Percentiles rank a stretch among this genome's conserved stretches.
These are phyloP conservation scores for Calosoma granatense DNA, from an alignment of 1,140 invertebrate species.

Conservation along the genomic window DNA sequence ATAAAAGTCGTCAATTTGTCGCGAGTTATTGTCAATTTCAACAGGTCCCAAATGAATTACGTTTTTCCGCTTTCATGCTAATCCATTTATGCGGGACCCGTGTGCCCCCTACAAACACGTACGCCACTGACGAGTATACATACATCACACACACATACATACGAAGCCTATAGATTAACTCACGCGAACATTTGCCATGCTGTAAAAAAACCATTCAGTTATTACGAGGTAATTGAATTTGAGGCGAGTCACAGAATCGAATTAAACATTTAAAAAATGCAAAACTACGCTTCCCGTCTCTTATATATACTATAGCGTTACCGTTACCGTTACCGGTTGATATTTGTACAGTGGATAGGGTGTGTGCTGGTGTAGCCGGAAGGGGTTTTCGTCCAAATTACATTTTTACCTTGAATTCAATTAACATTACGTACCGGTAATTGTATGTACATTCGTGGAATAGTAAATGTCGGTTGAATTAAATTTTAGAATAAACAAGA, in stretches of 20 bases:
- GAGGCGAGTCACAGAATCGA: background rate
- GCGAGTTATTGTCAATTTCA: conserved; percentile 9
- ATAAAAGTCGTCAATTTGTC: conserved; percentile 8
- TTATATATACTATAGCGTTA: too few species aligned
- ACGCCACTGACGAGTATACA: background rate
- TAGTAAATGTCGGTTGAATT: background rate
- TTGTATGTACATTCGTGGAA: background rate
- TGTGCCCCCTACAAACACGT: background rate
- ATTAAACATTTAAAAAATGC: conserved; percentile 7
- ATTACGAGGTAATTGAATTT: conserved; percentile 1
- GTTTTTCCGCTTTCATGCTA: background rate
- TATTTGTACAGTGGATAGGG: background rate
- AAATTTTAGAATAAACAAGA: background rate
- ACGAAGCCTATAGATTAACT: background rate
- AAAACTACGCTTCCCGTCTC: background rate
- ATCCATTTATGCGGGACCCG: background rate
- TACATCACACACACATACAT: background rate
- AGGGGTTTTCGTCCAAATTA: background rate
- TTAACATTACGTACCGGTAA: background rate
- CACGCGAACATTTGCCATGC: background rate
- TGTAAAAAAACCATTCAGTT: conserved; percentile 1
- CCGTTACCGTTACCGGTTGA: too few species aligned
- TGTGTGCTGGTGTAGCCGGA: too few species aligned
- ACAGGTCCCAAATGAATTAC: conserved; percentile 7
- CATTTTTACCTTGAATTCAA: conserved; percentile 5